phyloP scores from a whole-genome alignment of 2,113 vertebrate species.

The Eudyptes chrysolophus region DNA sequence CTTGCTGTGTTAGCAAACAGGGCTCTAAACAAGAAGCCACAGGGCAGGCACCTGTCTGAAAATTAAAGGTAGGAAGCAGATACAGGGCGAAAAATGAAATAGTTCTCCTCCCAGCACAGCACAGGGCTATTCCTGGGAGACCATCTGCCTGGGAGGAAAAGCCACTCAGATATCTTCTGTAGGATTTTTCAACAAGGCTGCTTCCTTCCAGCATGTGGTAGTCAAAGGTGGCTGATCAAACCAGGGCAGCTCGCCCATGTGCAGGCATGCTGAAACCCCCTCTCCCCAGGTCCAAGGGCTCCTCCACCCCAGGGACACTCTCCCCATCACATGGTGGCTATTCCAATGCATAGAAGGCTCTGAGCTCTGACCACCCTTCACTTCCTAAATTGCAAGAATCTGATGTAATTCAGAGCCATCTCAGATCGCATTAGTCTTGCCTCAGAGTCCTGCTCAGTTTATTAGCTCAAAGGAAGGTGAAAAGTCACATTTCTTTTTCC shows the following conservation, averaged over 20 bases:
- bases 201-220: neutral
- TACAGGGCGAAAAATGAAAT: neutral
- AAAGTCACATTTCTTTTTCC: neutral
- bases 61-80: neutral
- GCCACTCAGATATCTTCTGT: neutral
- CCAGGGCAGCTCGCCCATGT: neutral
- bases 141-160: neutral
- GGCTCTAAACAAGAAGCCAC: neutral
- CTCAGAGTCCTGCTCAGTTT: neutral
- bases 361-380: neutral
- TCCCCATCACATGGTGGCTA: rapidly evolving
- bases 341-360: neutral
- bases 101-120: neutral
- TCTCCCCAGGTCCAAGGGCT: neutral
- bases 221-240: neutral
- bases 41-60: neutral
- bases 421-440: neutral
- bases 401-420: neutral
- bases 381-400: neutral
- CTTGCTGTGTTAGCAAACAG: neutral
- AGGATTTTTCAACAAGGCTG: neutral
- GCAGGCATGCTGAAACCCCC: neutral
- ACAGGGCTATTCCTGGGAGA: neutral
- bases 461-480: neutral
- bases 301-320: no score